These are phyloP conservation scores for Megalops cyprinoides DNA, from an alignment of 2,797 vertebrate species.

Conservation along the genomic window DNA sequence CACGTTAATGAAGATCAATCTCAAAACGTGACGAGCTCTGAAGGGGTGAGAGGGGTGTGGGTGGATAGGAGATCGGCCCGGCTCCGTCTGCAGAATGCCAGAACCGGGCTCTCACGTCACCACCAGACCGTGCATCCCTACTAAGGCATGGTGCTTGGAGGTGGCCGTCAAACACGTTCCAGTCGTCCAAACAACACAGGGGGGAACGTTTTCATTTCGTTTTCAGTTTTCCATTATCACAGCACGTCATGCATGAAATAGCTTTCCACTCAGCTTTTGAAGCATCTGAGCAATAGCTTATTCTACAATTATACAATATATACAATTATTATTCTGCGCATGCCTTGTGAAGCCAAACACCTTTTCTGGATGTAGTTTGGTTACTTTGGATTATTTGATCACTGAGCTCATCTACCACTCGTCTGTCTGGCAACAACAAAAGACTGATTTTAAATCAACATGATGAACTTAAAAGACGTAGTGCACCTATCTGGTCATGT, in stretches of 20 bases:
- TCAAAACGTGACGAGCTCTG: neutral
- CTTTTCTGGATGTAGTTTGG: neutral
- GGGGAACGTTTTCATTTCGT: neutral
- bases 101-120: too few species aligned
- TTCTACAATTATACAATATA: neutral
- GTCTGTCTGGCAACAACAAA: neutral
- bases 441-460: neutral
- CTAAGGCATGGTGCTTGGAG: too few species aligned
- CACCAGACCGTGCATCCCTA: too few species aligned
- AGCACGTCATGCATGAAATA: constrained; percentile 3
- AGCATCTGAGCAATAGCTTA: neutral
- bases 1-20: too few species aligned
- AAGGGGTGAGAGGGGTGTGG: too few species aligned
- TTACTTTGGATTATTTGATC: neutral
- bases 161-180: too few species aligned
- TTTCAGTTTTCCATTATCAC: constrained; percentile 1
- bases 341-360: neutral
- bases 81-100: too few species aligned
- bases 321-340: too few species aligned
- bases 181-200: neutral
- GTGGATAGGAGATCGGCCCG: too few species aligned
- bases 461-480: neutral
- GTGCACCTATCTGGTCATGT: neutral
- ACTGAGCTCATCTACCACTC: neutral
- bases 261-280: neutral